These are phyloP conservation scores for Poecilia wingei DNA, from an alignment of 2,797 vertebrate species.

Conservation along the genomic window DNA sequence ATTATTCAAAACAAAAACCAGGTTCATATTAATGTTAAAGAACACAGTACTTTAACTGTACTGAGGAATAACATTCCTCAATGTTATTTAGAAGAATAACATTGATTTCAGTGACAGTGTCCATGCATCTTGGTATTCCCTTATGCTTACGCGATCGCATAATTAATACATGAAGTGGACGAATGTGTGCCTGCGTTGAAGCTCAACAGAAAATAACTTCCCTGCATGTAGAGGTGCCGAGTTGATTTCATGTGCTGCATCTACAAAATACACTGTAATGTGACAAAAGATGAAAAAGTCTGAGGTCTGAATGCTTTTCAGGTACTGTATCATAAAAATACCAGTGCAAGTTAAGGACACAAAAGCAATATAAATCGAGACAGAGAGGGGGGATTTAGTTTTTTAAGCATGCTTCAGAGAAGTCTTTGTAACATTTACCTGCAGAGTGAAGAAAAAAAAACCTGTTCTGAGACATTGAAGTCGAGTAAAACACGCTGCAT, in stretches of 20 bases:
- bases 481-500: constrained; percentile 38
- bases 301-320: neutral
- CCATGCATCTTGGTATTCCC: neutral
- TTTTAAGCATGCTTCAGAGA: constrained; percentile 5
- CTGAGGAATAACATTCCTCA: too few relatives aligned
- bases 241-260: neutral
- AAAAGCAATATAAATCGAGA: constrained; percentile 7
- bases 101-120: neutral
- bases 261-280: neutral
- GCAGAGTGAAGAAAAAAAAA: constrained; percentile 21
- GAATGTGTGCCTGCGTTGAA: neutral
- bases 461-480: constrained; percentile 42
- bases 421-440: constrained; percentile 18
- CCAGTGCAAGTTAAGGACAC: neutral
- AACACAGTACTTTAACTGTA: neutral
- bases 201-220: neutral
- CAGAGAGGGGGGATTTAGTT: neutral
- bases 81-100: neutral
- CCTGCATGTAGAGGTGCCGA: neutral
- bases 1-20: neutral
- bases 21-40: neutral
- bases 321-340: neutral
- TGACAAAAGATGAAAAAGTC: neutral
- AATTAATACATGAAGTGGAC: neutral
- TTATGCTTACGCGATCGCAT: neutral